phyloP scores from a whole-genome alignment of 1,140 invertebrate genomes.

The Drosophila bifasciata region DNA sequence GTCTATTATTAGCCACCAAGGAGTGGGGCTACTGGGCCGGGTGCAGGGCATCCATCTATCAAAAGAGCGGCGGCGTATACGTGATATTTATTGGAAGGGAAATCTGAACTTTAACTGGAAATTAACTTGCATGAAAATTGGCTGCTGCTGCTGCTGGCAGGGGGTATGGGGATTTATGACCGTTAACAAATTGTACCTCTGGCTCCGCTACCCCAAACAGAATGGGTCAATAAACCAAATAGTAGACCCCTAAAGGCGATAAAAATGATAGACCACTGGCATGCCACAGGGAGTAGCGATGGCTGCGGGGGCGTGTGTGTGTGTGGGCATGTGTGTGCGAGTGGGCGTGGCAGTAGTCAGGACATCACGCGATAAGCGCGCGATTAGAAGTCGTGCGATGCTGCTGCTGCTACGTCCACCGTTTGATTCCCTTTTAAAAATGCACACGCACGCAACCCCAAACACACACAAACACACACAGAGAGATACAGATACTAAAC shows the following conservation, averaged over 20 bases:
- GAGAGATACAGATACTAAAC: neutral
- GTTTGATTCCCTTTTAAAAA: slow-evolving; percentile 56
- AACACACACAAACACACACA: slow-evolving; percentile 6
- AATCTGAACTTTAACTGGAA: slow-evolving; percentile 71
- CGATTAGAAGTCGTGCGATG: slow-evolving; percentile 55
- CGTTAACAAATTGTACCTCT: slow-evolving; percentile 61
- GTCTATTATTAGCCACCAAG: slow-evolving; percentile 55
- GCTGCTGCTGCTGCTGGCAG: slow-evolving; percentile 13
- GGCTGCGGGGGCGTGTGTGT: neutral
- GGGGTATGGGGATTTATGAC: slow-evolving; percentile 55
- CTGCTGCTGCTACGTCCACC: slow-evolving; percentile 8
- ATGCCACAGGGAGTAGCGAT: neutral
- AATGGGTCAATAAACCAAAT: slow-evolving; percentile 75
- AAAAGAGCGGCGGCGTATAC: slow-evolving; percentile 32
- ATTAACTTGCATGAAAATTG: slow-evolving; percentile 74
- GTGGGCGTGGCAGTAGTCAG: slow-evolving; percentile 41
- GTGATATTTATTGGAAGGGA: slow-evolving; percentile 57
- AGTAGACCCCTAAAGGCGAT: slow-evolving; percentile 56
- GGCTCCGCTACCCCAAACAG: slow-evolving; percentile 13
- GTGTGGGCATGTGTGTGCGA: neutral
- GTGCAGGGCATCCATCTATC: slow-evolving; percentile 63
- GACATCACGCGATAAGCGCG: slow-evolving; percentile 55
- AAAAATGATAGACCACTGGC: slow-evolving; percentile 57
- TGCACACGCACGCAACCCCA: slow-evolving; percentile 53
- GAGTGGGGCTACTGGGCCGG: neutral